Evolutionary conservation across 2,888 invertebrate species (phyloP), one percentile per base, ranked within the genome.

Genomic region (Chloroclystis v-ata): DNA sequence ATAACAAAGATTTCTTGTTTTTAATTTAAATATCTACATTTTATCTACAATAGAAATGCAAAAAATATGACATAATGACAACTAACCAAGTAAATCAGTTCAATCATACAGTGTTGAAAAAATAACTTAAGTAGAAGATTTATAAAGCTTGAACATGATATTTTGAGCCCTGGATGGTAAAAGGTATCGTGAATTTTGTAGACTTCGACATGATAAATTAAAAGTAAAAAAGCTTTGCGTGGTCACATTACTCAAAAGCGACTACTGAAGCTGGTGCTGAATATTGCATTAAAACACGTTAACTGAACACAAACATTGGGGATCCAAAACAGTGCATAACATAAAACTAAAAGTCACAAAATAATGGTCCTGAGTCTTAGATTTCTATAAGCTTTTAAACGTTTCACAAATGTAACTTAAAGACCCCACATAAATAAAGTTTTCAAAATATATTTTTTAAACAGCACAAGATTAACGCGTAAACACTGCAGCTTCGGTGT

Each of bases 341-440:
- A 70, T 57, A 68, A 70, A 56, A 66, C 45, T 56, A 45, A 64
- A 68, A 70, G 72, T 77, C 69, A 81, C 72, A 77, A 76, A 67
- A 65, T 65, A 79, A 83, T 84, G 86, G 85, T 86, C 86, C 85
- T 85, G 85, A 86, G 82, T 85, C 81, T 79, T 78, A 78, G 78
- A 74, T 82, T 72, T 81, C 78, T 82, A 82, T 80, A 85, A 85
- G 84, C 83, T 82, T 75, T 75, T 78, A 77, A 75, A 77, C 67
- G 71, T 66, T 70, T 72, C 57, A 70, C 67, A 73, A 74, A 76
- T 76, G 68, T 66, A 72, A 71, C 37, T 60, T 60, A 63, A 60
- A 54, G 66, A 67, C 47, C 72, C 64, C 69, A 75, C 72, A 80
- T 70, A 71, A 78, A 52, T 52, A 54, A n/a, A n/a, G n/a, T n/a